Conservation (phyloP, 2,888 invertebrate species). For the Therioaphis trifolii region DNA sequence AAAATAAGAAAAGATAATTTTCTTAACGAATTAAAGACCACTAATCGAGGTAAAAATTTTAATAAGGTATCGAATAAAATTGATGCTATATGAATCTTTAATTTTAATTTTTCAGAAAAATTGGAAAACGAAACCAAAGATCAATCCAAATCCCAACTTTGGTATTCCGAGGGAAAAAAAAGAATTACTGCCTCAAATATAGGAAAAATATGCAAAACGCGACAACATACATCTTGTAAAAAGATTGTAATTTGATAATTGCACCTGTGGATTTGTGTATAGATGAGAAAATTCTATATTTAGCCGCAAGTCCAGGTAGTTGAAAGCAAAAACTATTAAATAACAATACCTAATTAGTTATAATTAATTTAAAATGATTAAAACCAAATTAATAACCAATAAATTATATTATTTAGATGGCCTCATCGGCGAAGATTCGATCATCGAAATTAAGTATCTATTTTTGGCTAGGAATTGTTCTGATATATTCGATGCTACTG, state of each 20-base stretch:
- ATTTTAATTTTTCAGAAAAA: not conserved
- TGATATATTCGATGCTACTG: too few species aligned
- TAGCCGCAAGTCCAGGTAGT: too few species aligned
- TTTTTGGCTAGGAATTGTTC: too few species aligned
- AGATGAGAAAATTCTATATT: too few species aligned
- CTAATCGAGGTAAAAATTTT: too few species aligned
- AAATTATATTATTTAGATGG: constrained; percentile 19
- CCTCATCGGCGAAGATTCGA: not conserved
- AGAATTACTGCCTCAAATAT: constrained; percentile 26
- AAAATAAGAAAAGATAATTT: too few species aligned
- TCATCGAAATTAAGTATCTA: too few species aligned
- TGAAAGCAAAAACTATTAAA: too few species aligned
- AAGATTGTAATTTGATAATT: not conserved
- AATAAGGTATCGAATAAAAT: not conserved
- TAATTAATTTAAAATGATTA: not conserved
- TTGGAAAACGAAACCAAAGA: constrained; percentile 1
- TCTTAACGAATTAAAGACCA: too few species aligned
- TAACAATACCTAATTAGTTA: too few species aligned
- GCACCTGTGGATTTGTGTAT: not conserved
- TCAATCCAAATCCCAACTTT: constrained; percentile 22
- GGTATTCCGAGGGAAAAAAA: constrained; percentile 10
- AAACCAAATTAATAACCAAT: not conserved
- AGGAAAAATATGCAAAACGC: not conserved
- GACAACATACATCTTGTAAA: constrained; percentile 3
- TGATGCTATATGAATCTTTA: not conserved